phyloP scores from a whole-genome alignment of 2,113 vertebrate species.

The Chaetorhynchus papuensis region DNA sequence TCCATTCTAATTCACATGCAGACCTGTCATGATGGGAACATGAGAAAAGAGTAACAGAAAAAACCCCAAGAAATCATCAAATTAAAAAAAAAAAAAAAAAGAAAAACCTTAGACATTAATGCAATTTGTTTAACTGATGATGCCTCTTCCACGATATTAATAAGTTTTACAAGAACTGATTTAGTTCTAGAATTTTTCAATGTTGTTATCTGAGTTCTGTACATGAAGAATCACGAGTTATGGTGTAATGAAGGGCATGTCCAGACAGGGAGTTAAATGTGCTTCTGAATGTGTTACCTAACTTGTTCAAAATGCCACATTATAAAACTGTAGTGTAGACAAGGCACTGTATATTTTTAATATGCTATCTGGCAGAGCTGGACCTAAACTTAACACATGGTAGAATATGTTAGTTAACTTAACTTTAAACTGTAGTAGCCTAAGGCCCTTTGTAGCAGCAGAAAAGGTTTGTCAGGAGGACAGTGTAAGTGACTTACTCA shows the following conservation, averaged over 20 bases:
- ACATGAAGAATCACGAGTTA: neutral
- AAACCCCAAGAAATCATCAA: neutral
- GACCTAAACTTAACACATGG: neutral
- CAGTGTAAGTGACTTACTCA: slow-evolving; percentile 30
- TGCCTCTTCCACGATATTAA: neutral
- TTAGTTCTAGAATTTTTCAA: neutral
- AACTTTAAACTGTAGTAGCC: slow-evolving; percentile 34
- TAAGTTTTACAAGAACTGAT: neutral
- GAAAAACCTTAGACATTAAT: neutral
- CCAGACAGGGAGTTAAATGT: neutral
- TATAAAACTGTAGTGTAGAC: neutral
- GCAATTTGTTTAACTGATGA: neutral
- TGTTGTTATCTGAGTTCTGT: neutral
- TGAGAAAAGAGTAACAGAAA: neutral
- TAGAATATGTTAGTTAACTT: neutral
- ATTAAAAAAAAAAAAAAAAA: rapidly evolving
- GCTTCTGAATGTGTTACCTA: slow-evolving; percentile 33
- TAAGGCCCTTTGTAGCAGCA: slow-evolving; percentile 4
- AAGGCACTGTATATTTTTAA: neutral
- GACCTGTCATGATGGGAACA: neutral
- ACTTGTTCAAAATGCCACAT: slow-evolving; percentile 28
- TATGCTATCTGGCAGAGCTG: slow-evolving; percentile 14
- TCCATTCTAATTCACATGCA: neutral
- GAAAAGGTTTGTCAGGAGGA: slow-evolving; percentile 35
- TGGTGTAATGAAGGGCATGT: neutral